Evolutionary conservation across 2,797 vertebrate genomes (phyloP).

Genomic region (Oryzias dopingdopingensis): DNA sequence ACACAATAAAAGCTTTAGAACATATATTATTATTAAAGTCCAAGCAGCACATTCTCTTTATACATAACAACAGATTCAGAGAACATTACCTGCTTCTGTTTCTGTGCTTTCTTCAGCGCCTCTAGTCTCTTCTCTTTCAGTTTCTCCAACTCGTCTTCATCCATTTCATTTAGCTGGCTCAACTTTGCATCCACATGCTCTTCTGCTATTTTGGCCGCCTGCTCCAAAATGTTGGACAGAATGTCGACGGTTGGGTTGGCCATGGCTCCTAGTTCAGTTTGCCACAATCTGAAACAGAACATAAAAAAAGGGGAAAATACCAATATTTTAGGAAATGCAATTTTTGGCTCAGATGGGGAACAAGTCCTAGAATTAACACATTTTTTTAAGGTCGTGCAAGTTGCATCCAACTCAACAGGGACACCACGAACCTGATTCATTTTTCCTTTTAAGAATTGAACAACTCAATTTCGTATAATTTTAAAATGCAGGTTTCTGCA

Average conservation of each 20-base stretch:
- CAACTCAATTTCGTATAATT: too few species aligned
- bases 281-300: slow-evolving; percentile 10
- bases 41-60: too few species aligned
- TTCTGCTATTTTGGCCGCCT: slow-evolving; percentile 86
- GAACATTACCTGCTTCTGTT: slow-evolving; percentile 91
- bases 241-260: slow-evolving; percentile 82
- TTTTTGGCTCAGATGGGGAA: too few species aligned
- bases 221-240: slow-evolving; percentile 87
- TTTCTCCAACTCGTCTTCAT: slow-evolving; percentile 91
- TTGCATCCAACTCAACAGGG: too few species aligned
- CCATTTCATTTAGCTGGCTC: slow-evolving; percentile 87
- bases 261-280: slow-evolving; percentile 69
- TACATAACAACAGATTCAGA: neutral
- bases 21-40: too few species aligned
- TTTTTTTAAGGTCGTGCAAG: too few species aligned
- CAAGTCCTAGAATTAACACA: too few species aligned
- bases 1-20: too few species aligned
- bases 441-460: too few species aligned
- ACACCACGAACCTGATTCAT: too few species aligned
- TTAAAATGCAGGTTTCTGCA: too few species aligned
- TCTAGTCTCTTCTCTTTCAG: slow-evolving; percentile 91
- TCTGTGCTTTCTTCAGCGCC: slow-evolving; percentile 92
- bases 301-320: neutral
- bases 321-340: too few species aligned
- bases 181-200: slow-evolving; percentile 90